Evolutionary conservation across 2,113 vertebrate genomes (phyloP).

Genomic region (Cyanoramphus novaezelandiae): DNA sequence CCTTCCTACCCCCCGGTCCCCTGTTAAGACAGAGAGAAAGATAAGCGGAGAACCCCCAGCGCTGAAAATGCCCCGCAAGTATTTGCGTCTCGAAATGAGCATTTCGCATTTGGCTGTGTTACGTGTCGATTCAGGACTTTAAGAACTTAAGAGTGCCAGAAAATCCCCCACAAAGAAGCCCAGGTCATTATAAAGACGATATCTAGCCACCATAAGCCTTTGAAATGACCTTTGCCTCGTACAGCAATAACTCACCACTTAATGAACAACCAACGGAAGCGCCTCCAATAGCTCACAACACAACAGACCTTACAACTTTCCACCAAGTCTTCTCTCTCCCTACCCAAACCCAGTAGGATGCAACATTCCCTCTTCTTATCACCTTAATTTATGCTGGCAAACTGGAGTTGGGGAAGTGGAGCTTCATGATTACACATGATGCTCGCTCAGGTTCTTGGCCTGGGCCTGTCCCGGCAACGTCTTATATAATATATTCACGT

Average conservation of each 20-base stretch:
- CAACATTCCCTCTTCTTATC: conserved; percentile 41
- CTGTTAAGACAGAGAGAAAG: background rate
- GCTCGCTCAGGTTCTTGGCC: conserved; percentile 39
- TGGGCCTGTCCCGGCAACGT: conserved; percentile 37
- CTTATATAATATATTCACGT: conserved; percentile 69
- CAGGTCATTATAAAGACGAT: conserved; percentile 81
- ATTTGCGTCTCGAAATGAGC: background rate
- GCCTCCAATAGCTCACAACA: conserved; percentile 79
- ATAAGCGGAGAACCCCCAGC: background rate
- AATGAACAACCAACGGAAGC: conserved; percentile 98
- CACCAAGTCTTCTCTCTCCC: conserved; percentile 71
- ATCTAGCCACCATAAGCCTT: conserved; percentile 95
- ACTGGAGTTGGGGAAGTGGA: conserved; percentile 53
- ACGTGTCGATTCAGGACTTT: conserved; percentile 67
- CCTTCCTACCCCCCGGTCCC: background rate
- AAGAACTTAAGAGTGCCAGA: conserved; percentile 55
- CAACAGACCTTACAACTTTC: conserved; percentile 80
- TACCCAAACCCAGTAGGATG: conserved; percentile 62
- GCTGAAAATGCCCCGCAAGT: background rate
- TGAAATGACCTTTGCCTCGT: conserved; percentile 94
- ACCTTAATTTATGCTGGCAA: conserved; percentile 37
- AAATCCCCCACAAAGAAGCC: conserved; percentile 85
- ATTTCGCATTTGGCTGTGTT: conserved; percentile 31
- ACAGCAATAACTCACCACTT: conserved; percentile 95
- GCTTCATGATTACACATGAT: conserved; percentile 51